These are phyloP conservation scores for Gallirallus australis DNA, from an alignment of 2,797 vertebrate genomes.

Conservation along the genomic window DNA sequence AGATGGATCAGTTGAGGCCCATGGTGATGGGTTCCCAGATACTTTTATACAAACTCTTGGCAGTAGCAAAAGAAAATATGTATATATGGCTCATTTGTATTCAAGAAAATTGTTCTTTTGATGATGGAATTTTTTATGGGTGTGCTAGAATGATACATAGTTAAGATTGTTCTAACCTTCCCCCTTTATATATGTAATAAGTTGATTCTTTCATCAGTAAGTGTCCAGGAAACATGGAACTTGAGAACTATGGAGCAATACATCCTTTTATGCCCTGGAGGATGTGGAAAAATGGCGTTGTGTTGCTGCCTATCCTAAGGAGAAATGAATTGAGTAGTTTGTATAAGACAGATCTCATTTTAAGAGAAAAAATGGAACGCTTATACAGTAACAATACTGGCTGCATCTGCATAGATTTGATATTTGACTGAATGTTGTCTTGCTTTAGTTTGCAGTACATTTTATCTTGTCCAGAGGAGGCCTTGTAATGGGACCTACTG, in stretches of 20 bases:
- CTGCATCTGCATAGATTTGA: not conserved
- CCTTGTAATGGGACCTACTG: not conserved
- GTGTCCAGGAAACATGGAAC: not conserved
- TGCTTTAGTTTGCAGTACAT: not conserved
- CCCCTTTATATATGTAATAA: not conserved
- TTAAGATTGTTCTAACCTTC: not conserved
- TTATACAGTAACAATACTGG: not conserved
- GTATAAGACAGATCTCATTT: not conserved
- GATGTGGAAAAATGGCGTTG: not conserved
- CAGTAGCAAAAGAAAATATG: not conserved
- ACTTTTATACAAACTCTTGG: not conserved
- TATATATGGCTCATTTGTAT: not conserved
- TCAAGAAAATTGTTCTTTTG: not conserved
- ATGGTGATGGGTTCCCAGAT: not conserved
- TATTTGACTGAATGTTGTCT: not conserved
- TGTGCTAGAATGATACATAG: not conserved
- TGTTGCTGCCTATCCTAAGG: not conserved
- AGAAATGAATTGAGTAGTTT: not conserved
- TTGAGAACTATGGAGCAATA: not conserved
- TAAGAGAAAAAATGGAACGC: not conserved
- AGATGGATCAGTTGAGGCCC: not conserved
- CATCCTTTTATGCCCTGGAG: not conserved
- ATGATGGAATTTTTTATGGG: not conserved
- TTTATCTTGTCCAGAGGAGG: not conserved
- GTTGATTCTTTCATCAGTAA: not conserved